Evolutionary conservation across 1,140 invertebrate species (phyloP).

Genomic region (Aphelenchoides avenae): DNA sequence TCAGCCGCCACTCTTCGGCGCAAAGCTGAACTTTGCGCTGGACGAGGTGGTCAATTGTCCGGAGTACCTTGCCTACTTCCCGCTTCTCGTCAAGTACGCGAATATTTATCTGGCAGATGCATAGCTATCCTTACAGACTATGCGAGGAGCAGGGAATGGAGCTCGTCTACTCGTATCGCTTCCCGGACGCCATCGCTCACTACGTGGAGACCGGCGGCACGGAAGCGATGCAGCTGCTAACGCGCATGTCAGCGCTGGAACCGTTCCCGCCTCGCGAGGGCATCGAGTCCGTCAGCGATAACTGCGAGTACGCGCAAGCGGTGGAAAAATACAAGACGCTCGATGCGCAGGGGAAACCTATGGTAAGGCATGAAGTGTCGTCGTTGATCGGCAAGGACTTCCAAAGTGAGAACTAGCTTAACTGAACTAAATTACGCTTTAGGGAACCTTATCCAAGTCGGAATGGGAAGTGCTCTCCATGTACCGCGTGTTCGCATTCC

Average conservation of each 20-base stretch:
- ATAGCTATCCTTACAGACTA: conserved; percentile 64
- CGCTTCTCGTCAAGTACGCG: conserved; percentile 71
- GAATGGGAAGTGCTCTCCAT: conserved; percentile 91
- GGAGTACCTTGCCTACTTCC: conserved; percentile 93
- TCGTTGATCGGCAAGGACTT: conserved; percentile 7
- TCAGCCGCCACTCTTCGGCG: conserved; percentile 81
- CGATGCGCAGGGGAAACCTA: conserved; percentile 67
- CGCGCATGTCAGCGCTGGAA: conserved; percentile 73
- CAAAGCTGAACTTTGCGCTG: conserved; percentile 89
- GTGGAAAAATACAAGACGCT: conserved; percentile 69
- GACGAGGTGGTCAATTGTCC: conserved; percentile 96
- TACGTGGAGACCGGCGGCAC: conserved; percentile 64
- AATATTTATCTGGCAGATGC: conserved; percentile 55
- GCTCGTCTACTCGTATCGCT: conserved; percentile 70
- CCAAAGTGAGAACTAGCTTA: conserved; percentile 7
- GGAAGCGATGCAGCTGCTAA: conserved; percentile 67
- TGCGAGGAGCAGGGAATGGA: conserved; percentile 77
- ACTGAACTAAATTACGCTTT: conserved; percentile 28
- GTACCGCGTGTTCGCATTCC: conserved; percentile 60
- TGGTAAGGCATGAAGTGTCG: conserved; percentile 29
- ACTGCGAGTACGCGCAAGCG: conserved; percentile 65
- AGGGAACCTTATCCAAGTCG: conserved; percentile 74
- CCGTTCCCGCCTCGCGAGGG: conserved; percentile 8
- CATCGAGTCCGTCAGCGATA: conserved; percentile 6
- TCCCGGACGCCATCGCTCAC: conserved; percentile 76